Base-by-base conservation (phyloP, 2,797 vertebrate species). In the Pipistrellus nathusii region DNA sequence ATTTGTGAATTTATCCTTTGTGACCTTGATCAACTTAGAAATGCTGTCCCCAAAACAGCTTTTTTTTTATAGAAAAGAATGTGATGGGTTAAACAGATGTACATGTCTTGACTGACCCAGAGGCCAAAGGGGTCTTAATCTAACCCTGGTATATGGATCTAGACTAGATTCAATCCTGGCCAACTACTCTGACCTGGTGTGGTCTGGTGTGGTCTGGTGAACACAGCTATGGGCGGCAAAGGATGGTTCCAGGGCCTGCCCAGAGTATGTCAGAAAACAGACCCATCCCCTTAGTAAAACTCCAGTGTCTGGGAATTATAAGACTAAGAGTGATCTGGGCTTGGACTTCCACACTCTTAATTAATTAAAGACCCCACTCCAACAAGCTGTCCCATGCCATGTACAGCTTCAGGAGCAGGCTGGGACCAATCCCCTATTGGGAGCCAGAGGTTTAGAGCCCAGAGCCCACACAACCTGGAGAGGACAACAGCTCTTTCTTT, bases 1-100 rank as follows among this genome's bases (percentile, higher is more conserved):
- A 66, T 83, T 85, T 92, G 86, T 93, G 64, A 96, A 89, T 81
- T 64, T 72, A 32, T 81, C 55, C 75, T 86, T 66, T 66, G 78
- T 90, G 78, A 66, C 87, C 57, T 0, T 38, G 41, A 62, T 72
- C 77, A 90, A 14, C 32, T 55, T 68, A 88, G 73, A 92, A 88
- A 59, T 35, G 38, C 59, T 85, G 23, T 68, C 88, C 71, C 76
- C 57, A 53, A 46, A 53, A 66, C 14, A 81, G 55, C 59, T 62
- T 62, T 62, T 59, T 57, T 41, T 51, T 5, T 0, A 1, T 27
- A 64, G 62, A 55, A 89, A 93, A 81, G 53, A 86, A 55, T 32
- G 23, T 32, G 51, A 86, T 73, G 25, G 23, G 82, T 51, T 82
- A 62, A 84, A 71, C 80, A 75, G 41, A 73, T 18, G 1, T 32